A percentile compares a stretch with the other conserved stretches of the same genome.
Evolutionary conservation across 2,888 invertebrate genomes (phyloP).

Genomic region (Cephus spinipes): DNA sequence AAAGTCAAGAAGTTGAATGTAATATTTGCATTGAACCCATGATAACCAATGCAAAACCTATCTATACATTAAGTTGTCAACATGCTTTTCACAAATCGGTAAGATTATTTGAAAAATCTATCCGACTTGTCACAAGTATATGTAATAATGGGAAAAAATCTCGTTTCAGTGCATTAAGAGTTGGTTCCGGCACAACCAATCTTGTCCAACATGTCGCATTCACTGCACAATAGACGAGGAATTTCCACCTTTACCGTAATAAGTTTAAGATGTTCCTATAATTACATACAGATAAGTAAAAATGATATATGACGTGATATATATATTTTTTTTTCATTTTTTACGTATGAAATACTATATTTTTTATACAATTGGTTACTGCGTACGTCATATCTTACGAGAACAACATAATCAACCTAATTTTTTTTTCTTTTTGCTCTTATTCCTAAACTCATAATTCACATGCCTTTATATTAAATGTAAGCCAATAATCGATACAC

Average conservation of each 20-base stretch:
- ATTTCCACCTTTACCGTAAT: slow-evolving; percentile 42
- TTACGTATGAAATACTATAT: neutral
- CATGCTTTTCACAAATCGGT: slow-evolving; percentile 49
- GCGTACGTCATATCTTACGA: too few species aligned
- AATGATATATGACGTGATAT: neutral
- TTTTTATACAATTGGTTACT: neutral
- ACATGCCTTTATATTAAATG: neutral
- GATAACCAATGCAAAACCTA: slow-evolving; percentile 11
- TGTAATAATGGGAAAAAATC: neutral
- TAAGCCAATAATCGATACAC: neutral
- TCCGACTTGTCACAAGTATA: neutral
- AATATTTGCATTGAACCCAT: slow-evolving; percentile 39
- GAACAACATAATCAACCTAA: too few species aligned
- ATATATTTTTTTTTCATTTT: neutral
- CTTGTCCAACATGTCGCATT: slow-evolving; percentile 48
- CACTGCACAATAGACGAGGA: slow-evolving; percentile 45
- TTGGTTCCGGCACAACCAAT: slow-evolving; percentile 42
- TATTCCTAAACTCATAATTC: neutral
- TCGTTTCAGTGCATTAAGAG: slow-evolving; percentile 44
- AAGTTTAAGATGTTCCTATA: neutral
- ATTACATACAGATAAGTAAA: neutral
- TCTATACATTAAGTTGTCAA: slow-evolving; percentile 40
- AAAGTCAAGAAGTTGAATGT: slow-evolving; percentile 40
- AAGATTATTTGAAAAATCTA: slow-evolving; percentile 1
- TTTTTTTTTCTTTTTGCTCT: neutral